Evolutionary conservation across 2,113 vertebrate genomes (phyloP).

Genomic region (Tupaia tana): DNA sequence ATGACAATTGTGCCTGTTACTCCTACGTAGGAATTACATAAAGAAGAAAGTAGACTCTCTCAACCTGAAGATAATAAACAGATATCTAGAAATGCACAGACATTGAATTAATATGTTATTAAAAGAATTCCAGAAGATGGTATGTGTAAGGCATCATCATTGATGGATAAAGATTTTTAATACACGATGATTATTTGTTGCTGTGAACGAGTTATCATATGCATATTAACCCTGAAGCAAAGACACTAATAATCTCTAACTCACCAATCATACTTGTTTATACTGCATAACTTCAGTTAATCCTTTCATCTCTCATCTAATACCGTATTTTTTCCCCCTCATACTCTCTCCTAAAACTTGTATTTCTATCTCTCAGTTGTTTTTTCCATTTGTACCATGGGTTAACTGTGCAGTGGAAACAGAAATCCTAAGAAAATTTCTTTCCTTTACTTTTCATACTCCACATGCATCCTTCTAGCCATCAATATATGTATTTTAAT

Average conservation of each 20-base stretch:
- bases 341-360: not conserved
- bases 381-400: not conserved
- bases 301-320: not conserved
- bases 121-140: not conserved
- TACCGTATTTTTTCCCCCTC: fast-evolving
- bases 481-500: not conserved
- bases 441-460: not conserved
- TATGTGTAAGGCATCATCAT: not conserved
- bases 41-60: not conserved
- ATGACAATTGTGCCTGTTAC: not conserved
- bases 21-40: not conserved
- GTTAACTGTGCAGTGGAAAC: not conserved
- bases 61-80: not conserved
- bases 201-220: not conserved
- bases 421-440: not conserved
- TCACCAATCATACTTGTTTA: not conserved
- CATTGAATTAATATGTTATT: not conserved
- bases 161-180: not conserved
- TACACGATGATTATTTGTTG: not conserved
- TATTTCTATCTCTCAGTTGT: not conserved
- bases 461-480: not conserved
- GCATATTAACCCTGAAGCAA: not conserved
- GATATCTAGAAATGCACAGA: not conserved
- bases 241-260: not conserved
- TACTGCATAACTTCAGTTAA: not conserved